A percentile compares a stretch with the other conserved stretches of the same genome.
Conservation (phyloP, 2,113 vertebrate genomes). For the Tragulus kanchil region DNA sequence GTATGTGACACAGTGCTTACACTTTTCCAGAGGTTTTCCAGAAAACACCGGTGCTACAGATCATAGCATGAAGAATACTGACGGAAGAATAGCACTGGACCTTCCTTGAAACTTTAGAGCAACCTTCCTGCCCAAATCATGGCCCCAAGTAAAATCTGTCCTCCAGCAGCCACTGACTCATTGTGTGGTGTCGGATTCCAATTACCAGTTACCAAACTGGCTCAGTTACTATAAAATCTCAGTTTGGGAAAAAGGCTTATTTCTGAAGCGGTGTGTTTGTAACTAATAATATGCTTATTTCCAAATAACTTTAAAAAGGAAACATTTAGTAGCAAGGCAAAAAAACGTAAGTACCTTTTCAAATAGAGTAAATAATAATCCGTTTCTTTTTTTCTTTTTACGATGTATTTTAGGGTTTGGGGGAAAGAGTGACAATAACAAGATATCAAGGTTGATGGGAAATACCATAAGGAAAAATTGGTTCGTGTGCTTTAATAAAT, state of each 20-base stretch:
- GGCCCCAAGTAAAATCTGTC: background rate
- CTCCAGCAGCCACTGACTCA: background rate
- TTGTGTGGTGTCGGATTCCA: background rate
- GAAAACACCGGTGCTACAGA: background rate
- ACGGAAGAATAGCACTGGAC: background rate
- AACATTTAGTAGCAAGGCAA: constrained; percentile 4
- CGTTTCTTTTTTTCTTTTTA: background rate
- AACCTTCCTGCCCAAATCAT: background rate
- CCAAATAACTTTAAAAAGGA: constrained; percentile 33
- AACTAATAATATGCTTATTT: constrained; percentile 13
- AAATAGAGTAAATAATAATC: background rate
- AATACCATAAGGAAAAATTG: background rate
- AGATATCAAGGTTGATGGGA: background rate
- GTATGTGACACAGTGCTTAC: background rate
- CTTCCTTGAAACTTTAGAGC: background rate
- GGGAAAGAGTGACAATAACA: background rate
- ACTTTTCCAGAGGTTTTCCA: background rate
- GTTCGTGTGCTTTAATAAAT: background rate
- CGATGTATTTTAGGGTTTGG: constrained; percentile 38
- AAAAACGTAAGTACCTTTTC: constrained; percentile 47
- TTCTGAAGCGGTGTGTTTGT: constrained; percentile 8
- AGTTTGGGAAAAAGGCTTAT: constrained; percentile 33
- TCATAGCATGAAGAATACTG: background rate
- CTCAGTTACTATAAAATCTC: background rate
- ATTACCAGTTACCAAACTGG: background rate